These are phyloP conservation scores for Xylocampa areola DNA, from an alignment of 2,888 invertebrate genomes.

Conservation along the genomic window DNA sequence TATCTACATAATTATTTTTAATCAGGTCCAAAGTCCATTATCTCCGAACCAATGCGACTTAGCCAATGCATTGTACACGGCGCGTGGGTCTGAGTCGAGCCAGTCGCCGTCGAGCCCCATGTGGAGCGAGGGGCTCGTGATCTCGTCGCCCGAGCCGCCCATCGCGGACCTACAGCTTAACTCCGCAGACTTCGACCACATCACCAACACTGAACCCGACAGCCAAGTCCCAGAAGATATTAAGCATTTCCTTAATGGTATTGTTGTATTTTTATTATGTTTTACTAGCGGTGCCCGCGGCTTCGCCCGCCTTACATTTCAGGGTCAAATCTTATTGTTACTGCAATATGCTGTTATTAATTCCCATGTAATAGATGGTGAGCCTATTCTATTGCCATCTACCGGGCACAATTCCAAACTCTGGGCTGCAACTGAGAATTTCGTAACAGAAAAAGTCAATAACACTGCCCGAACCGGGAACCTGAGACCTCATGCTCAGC, in stretches of 20 bases:
- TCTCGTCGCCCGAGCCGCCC: conserved; percentile 62
- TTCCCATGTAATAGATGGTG: too few relatives aligned
- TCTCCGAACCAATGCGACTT: conserved; percentile 63
- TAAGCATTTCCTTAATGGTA: conserved; percentile 44
- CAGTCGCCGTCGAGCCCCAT: conserved; percentile 49
- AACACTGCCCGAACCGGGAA: too few relatives aligned
- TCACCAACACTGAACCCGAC: conserved; percentile 20
- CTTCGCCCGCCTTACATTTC: too few relatives aligned
- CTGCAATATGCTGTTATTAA: too few relatives aligned
- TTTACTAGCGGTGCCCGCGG: neutral
- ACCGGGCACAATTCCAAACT: too few relatives aligned
- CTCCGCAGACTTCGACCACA: conserved; percentile 73
- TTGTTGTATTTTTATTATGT: conserved; percentile 1
- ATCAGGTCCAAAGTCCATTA: conserved; percentile 33
- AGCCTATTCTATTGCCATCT: too few relatives aligned
- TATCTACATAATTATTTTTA: too few relatives aligned
- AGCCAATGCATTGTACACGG: conserved; percentile 58
- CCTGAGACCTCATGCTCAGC: too few relatives aligned
- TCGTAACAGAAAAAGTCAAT: too few relatives aligned
- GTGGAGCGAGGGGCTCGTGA: conserved; percentile 51
- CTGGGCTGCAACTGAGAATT: too few relatives aligned
- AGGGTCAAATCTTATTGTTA: too few relatives aligned
- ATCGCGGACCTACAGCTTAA: conserved; percentile 70
- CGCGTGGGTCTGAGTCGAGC: conserved; percentile 42
- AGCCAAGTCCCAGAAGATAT: conserved; percentile 44